phyloP scores from a whole-genome alignment of 2,797 vertebrate species.

The Hippocampus kuda region DNA sequence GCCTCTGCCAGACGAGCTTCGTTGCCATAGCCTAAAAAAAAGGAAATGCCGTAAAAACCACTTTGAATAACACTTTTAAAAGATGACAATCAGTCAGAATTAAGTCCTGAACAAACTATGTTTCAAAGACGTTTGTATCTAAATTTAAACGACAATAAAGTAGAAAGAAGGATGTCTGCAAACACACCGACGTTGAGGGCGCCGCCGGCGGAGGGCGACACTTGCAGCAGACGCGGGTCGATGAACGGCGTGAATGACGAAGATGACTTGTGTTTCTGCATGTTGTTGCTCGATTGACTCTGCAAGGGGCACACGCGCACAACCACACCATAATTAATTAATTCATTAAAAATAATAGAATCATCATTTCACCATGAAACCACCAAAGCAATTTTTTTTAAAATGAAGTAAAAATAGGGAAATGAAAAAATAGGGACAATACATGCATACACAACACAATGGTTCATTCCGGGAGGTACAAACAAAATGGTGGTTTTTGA shows the following conservation, averaged over 20 bases:
- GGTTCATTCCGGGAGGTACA: conserved; percentile 6
- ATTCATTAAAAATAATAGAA: background rate
- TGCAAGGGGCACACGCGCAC: conserved; percentile 32
- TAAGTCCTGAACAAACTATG: background rate
- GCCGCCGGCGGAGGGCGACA: conserved; percentile 93
- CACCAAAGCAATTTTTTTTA: background rate
- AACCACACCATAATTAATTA: background rate
- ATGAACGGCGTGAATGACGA: conserved; percentile 99
- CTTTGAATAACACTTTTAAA: background rate
- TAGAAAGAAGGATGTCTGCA: background rate
- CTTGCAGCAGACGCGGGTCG: conserved; percentile 94
- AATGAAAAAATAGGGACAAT: background rate
- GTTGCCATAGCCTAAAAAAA: conserved; percentile 74
- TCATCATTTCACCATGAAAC: background rate
- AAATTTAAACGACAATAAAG: no score
- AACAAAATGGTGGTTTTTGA: background rate
- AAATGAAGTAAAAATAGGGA: background rate
- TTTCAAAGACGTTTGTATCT: no score
- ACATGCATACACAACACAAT: conserved; percentile 2
- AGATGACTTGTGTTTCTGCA: conserved; percentile 99
- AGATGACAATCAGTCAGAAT: no score
- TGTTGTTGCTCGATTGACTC: conserved; percentile 95
- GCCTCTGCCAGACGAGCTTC: conserved; percentile 89
- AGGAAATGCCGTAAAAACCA: background rate
- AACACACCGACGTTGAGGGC: conserved; percentile 91